Evolutionary conservation across 2,888 invertebrate species (phyloP), one percentile per base, ranked within the genome.

Genomic region (Tetramorium bicarinatum): DNA sequence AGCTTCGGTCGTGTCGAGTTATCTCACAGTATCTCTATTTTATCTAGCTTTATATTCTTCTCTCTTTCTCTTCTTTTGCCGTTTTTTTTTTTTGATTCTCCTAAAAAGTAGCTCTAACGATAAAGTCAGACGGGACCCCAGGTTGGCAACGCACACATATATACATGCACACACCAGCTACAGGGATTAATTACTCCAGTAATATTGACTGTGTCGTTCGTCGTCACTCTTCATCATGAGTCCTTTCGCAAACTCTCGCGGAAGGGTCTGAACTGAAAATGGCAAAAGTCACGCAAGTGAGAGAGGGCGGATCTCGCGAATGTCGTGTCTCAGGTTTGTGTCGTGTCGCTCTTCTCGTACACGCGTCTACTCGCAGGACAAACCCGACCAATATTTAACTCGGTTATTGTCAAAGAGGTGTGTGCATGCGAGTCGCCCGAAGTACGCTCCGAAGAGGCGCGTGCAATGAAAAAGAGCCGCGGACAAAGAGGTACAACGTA

Each of bases 341-440:
- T 59, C 21, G 59, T 62, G 41, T 77, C 52, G 77, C 82, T 87
- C 88, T 71, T 71, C 72, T 87, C 84, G 66, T 84, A 88, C 87
- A 88, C 90, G 85, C 88, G 87, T 89, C 85, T 87, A 87, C 87
- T 87, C 85, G 85, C 86, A 89, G 13, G 84, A 89, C 87, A 84
- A 84, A 89, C 89, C 87, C 82, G 85, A 88, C 82, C 83, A 85
- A 85, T 67, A 77, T 77, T 56, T 82, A 92, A 93, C 89, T 90
- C 91, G 91, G 91, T 94, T 94, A 94, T 94, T 94, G 94, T 94
- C 94, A 92, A 93, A 93, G 92, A 93, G 92, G 91, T 92, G 91
- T 92, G 90, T 92, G 90, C 91, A 91, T 90, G 91, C 91, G 91
- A 93, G 90, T 90, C 72, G 72, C 59, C 72, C 72, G 79, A 77